Percentiles rank a stretch among this genome's conserved stretches.
phyloP scores from a whole-genome alignment of 1,140 invertebrate species.

The Hyposmocoma kahamanoa region DNA sequence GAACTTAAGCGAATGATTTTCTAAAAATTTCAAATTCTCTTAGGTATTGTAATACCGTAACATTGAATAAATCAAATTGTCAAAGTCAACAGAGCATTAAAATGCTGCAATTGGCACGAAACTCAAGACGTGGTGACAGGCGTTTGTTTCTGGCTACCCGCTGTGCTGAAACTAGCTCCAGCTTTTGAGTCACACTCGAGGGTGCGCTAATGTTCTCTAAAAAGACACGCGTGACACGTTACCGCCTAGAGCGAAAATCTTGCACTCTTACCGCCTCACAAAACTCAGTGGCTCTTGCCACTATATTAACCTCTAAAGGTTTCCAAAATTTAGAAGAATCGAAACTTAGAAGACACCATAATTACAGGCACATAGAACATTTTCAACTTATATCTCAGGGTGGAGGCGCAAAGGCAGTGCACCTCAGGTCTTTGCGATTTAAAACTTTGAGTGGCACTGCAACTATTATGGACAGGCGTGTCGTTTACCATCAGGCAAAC shows the following conservation, averaged over 20 bases:
- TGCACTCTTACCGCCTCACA: conserved; percentile 21
- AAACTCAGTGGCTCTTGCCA: conserved; percentile 14
- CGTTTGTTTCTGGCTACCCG: conserved; percentile 13
- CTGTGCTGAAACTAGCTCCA: conserved; percentile 11
- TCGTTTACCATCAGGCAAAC: too few species aligned
- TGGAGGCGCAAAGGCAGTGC: too few species aligned
- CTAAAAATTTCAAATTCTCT: too few species aligned
- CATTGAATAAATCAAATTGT: too few species aligned
- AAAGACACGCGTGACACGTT: conserved; percentile 11
- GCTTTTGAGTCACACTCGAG: conserved; percentile 11
- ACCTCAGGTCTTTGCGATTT: too few species aligned
- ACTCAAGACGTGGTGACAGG: neutral
- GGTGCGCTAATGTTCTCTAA: neutral
- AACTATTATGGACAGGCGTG: too few species aligned
- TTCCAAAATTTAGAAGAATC: conserved; percentile 16
- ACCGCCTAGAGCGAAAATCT: conserved; percentile 19
- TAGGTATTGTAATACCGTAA: too few species aligned
- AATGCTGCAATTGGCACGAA: conserved; percentile 1
- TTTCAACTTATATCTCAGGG: too few species aligned
- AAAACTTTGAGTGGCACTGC: too few species aligned
- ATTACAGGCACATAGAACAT: too few species aligned
- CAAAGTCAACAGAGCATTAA: neutral
- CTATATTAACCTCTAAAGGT: conserved; percentile 11
- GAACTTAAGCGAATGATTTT: too few species aligned
- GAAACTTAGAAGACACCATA: conserved; percentile 10